Base-by-base conservation (phyloP, 2,888 invertebrate species). In the Catocala nupta region DNA sequence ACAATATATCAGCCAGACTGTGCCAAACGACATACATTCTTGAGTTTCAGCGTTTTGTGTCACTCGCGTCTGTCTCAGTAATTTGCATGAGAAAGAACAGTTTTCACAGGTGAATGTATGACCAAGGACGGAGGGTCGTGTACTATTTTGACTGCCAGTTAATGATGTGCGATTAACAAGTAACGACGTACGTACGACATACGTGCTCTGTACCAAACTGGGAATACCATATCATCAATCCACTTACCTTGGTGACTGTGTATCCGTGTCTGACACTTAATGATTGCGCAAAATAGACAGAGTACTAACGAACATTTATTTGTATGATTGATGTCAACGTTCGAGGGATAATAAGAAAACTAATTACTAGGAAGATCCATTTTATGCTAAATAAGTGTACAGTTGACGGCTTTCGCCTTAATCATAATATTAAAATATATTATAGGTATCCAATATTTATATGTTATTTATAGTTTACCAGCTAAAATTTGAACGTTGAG, bases 1-100 rank as follows among this genome's bases (percentile, higher is more conserved):
- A 39, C 9, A 8, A 39, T 39, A 39, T 3, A 34, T 34, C 16
- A 36, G 45, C 5, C 12, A 12, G 45, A 45, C 45, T 6, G 12
- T 2, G 5, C 7, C n/a, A 45, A 7, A 45, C 7, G 45, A 50
- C 42, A 45, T 47, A 61, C 48, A 54, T 53, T 43, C 16, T 53
- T 50, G 9, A 11, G 47, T 63, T 63, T 65, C 47, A 59, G 45
- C 8, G 45, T 45, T 13, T 63, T 48, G 57, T 49, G 48, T 54
- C 50, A 51, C 54, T 33, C 33, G 25, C 11, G 33, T 61, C 25
- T 65, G 66, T 68, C 63, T 63, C n/a, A 61, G 54, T 54, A 39
- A 72, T 77, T 77, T 61, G 57, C 75, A 77, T 77, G 48, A 71
- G 53, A 77, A 73, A 50, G 55, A 50, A 5, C 16, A 60, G 44